Conservation (phyloP, 2,797 vertebrate species). For the Oryzias sinensis region DNA sequence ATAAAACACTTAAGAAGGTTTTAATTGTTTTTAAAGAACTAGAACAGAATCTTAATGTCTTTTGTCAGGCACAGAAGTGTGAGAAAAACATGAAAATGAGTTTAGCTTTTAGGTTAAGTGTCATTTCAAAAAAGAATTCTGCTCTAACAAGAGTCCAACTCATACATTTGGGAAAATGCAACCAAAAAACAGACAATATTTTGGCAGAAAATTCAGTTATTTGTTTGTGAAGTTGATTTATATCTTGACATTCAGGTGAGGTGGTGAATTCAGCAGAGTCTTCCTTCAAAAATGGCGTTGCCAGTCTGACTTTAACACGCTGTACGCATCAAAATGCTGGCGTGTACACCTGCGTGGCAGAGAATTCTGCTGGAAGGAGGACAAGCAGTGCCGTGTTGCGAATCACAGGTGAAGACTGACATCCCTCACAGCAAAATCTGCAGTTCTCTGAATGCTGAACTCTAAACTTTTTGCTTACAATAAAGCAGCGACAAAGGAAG, state of each 20-base stretch:
- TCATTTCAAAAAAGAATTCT: too few relatives aligned
- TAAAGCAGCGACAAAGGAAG: constrained; percentile 40
- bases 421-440: not conserved
- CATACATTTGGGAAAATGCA: too few relatives aligned
- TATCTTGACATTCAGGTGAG: constrained; percentile 31
- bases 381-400: constrained; percentile 26
- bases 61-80: too few relatives aligned
- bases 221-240: not conserved
- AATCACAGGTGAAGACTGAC: constrained; percentile 38
- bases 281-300: constrained; percentile 37
- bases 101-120: too few relatives aligned
- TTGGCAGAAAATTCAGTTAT: too few relatives aligned
- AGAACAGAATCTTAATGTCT: too few relatives aligned
- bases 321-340: constrained; percentile 39
- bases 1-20: too few relatives aligned
- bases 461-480: constrained; percentile 28
- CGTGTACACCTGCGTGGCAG: constrained; percentile 44
- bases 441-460: not conserved
- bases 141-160: too few relatives aligned
- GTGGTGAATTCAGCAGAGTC: constrained; percentile 11
- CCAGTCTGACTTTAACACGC: constrained; percentile 20
- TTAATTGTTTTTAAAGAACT: too few relatives aligned
- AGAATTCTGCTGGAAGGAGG: constrained; percentile 43
- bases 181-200: too few relatives aligned
- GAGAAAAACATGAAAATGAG: too few relatives aligned